Conservation (phyloP, 2,888 invertebrate genomes). For the Leptopilina syphax region DNA sequence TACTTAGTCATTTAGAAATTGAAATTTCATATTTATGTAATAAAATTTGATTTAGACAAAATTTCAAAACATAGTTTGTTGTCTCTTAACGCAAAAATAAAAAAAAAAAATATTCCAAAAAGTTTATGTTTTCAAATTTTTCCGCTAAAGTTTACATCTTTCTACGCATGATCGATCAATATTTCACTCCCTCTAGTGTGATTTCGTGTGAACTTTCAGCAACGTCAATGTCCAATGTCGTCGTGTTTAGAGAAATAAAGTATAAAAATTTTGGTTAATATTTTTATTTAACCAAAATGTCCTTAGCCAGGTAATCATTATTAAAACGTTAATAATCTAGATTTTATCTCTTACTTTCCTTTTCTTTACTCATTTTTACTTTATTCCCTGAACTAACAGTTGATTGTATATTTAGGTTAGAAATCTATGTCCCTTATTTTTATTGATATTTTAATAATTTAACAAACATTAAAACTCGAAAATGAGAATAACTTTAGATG, state of each 20-base stretch:
- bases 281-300: neutral
- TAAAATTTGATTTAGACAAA: too few relatives aligned
- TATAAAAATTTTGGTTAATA: neutral
- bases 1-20: neutral
- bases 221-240: neutral
- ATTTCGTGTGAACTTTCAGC: neutral
- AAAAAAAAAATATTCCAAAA: neutral
- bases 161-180: neutral
- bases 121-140: neutral
- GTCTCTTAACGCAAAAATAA: neutral
- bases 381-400: neutral
- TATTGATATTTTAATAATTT: too few relatives aligned
- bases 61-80: neutral
- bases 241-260: neutral
- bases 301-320: neutral
- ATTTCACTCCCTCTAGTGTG: neutral
- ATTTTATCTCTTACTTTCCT: neutral
- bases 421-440: neutral
- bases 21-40: neutral
- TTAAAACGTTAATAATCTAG: neutral
- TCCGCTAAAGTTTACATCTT: neutral
- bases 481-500: too few relatives aligned
- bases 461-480: too few relatives aligned
- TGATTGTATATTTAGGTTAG: neutral
- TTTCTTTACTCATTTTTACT: neutral